Conservation (phyloP, 2,797 vertebrate genomes). For the Cyprinella venusta region DNA sequence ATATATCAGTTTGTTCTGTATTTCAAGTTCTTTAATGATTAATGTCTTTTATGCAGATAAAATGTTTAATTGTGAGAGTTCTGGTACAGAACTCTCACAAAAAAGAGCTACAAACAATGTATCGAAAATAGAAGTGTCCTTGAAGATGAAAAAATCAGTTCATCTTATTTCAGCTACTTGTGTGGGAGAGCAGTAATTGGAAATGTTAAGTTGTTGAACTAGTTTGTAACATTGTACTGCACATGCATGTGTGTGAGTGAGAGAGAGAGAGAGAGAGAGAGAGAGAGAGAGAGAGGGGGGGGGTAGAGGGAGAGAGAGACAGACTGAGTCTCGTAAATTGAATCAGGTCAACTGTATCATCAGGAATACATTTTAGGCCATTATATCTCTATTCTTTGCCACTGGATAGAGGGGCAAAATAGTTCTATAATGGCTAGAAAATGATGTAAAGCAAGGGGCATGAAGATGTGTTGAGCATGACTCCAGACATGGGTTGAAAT, state of each 20-base stretch:
- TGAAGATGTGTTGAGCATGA: constrained; percentile 35
- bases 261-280: neutral
- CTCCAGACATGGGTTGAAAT: constrained; percentile 38
- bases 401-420: constrained; percentile 21
- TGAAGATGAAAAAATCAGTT: constrained; percentile 44
- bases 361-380: constrained; percentile 46
- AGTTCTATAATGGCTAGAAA: constrained; percentile 23
- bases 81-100: neutral
- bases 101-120: constrained; percentile 37
- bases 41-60: constrained; percentile 13
- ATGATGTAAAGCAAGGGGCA: constrained; percentile 2
- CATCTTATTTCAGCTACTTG: constrained; percentile 44
- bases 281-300: neutral
- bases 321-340: constrained; percentile 42
- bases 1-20: no score
- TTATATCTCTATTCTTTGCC: constrained; percentile 39
- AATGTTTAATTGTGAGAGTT: constrained; percentile 30
- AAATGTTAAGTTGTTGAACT: constrained; percentile 38
- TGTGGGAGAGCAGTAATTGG: constrained; percentile 38
- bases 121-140: constrained; percentile 42
- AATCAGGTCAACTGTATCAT: constrained; percentile 47
- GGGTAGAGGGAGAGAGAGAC: neutral
- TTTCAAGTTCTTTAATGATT: neutral
- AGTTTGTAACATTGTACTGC: constrained; percentile 10
- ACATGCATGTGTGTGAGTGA: neutral